Base-by-base conservation (phyloP, 2,797 vertebrate species). In the Gymnothorax reevesii region DNA sequence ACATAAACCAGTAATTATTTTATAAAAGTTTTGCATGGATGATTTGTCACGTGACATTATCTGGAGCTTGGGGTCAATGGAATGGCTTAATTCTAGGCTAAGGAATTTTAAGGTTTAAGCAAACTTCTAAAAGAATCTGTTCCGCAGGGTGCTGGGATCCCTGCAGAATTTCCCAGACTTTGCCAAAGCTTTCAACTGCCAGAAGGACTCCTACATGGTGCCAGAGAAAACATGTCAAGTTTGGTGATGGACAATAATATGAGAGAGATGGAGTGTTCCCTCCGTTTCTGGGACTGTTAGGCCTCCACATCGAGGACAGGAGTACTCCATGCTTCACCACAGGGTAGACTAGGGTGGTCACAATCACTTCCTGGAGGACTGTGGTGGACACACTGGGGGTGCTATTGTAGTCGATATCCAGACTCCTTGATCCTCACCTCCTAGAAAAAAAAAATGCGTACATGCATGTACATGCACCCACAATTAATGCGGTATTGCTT, bases 161-260 rank as follows among this genome's bases (percentile, higher is more conserved):
- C 92, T 99, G 89, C 98, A 99, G 92, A 99, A 99, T 92, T 98
- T 97, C 7, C 96, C 93, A 0, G 97, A 98, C 91, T 99, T 99
- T 92, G 95, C 98, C 88, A 96, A 98, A 94, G 98, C 96, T 52
- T 99, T 98, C 91, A 94, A 93, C 4, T 99, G 98, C 94, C 94
- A 86, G 88, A 94, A 94, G 25, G 93, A 92, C 25, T 94, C 95
- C 90, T 93, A 94, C 90, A 99, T 99, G 98, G 94, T 97, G 88
- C 97, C 97, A 83, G 91, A 94, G 84, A 95, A 96, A 13, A 95
- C 96, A 86, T 99, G 98, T 90, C 96, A 95, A 0, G 96, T 99
- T 55, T 99, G 98, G 98, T 99, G 96, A 98, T 79, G 0, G 82
- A 73, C 83, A 82, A 80, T 57, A 17, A 83, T 71, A 57, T 42